Evolutionary conservation across 2,113 vertebrate species (phyloP).

Genomic region (Alces alces): DNA sequence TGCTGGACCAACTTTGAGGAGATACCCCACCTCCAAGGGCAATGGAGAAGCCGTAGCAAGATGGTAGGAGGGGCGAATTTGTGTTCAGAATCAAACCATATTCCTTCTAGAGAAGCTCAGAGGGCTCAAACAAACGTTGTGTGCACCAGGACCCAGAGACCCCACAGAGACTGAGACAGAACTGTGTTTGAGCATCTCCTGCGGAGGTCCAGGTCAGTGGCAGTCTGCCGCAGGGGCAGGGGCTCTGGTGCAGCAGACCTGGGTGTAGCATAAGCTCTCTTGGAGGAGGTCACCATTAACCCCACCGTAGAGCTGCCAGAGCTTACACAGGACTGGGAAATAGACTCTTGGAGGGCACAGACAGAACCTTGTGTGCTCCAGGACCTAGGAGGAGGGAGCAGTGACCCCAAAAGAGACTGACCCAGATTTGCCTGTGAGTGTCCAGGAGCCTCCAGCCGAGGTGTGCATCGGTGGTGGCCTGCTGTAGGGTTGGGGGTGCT

Average conservation of each 20-base stretch:
- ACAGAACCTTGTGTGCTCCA: not conserved
- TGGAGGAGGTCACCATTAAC: not conserved
- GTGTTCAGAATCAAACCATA: not conserved
- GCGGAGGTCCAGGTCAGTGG: accelerated
- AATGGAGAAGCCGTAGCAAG: not conserved
- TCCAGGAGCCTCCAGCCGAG: not conserved
- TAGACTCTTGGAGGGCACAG: not conserved
- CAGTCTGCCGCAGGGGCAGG: accelerated
- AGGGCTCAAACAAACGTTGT: not conserved
- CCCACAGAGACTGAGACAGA: not conserved
- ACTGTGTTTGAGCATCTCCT: not conserved
- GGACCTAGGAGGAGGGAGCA: not conserved
- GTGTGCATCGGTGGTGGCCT: accelerated
- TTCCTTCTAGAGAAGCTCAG: not conserved
- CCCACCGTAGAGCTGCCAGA: not conserved
- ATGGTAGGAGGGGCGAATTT: not conserved
- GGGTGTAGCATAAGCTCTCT: not conserved
- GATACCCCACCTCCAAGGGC: not conserved
- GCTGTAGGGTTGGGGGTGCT: not conserved
- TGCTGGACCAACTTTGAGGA: not conserved
- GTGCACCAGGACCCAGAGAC: not conserved
- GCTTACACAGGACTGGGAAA: not conserved
- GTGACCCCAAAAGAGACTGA: not conserved
- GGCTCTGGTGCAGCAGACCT: not conserved
- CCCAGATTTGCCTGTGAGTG: not conserved